These are phyloP conservation scores for Actias luna DNA, from an alignment of 2,888 invertebrate species.

Conservation along the genomic window DNA sequence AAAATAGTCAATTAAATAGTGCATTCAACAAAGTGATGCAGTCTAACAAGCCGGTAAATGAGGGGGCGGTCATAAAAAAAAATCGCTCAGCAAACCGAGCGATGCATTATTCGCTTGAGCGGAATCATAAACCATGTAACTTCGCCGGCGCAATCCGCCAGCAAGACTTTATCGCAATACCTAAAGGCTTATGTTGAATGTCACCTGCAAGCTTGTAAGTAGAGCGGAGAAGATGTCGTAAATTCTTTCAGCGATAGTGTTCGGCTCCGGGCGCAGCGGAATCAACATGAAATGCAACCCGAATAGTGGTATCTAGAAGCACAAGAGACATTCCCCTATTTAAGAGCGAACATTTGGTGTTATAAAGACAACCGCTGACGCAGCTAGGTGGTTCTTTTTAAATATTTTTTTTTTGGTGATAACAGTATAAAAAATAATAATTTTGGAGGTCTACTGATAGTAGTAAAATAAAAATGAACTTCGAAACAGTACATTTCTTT, in stretches of 20 bases:
- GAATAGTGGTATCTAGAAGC: slow-evolving; percentile 84
- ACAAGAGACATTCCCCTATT: neutral
- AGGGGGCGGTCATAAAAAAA: neutral
- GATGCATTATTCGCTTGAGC: neutral
- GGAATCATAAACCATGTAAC: neutral
- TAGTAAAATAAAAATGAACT: no score
- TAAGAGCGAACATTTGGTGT: neutral
- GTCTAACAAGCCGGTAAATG: neutral
- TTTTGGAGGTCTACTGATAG: no score
- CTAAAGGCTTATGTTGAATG: slow-evolving; percentile 13
- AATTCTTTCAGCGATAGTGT: slow-evolving; percentile 77
- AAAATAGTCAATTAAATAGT: neutral
- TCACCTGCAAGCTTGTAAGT: slow-evolving; percentile 87
- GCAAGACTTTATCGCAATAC: neutral
- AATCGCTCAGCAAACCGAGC: neutral
- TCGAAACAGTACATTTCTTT: no score
- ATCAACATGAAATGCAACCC: slow-evolving; percentile 88
- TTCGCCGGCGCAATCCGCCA: neutral
- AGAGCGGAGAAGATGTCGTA: slow-evolving; percentile 86
- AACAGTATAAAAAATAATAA: no score
- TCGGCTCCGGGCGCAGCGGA: slow-evolving; percentile 84
- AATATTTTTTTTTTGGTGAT: no score
- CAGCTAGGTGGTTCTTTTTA: no score
- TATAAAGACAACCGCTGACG: no score
- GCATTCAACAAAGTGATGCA: neutral